Conservation (phyloP, 2,113 vertebrate species). For the Heliornis fulica region DNA sequence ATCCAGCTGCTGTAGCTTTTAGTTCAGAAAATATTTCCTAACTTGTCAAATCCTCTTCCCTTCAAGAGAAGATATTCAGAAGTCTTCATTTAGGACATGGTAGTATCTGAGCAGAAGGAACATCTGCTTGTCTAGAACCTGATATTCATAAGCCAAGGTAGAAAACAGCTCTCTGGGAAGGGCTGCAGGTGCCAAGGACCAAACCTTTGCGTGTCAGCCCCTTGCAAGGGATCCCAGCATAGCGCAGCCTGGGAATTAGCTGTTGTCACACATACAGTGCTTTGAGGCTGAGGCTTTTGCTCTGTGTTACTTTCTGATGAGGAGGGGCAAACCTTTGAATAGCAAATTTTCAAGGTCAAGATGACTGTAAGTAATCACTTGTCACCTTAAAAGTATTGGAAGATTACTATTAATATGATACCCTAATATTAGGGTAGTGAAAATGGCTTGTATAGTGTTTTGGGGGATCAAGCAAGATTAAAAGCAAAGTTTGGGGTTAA, state of each 20-base stretch:
- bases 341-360: neutral
- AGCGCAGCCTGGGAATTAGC: constrained; percentile 43
- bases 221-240: neutral
- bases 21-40: neutral
- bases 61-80: neutral
- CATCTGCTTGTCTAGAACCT: neutral
- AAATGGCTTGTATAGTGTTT: neutral
- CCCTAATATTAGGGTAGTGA: neutral
- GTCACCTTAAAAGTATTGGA: too few relatives aligned
- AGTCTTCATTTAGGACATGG: neutral
- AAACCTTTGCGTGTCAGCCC: neutral
- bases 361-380: neutral
- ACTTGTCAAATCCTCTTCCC: neutral
- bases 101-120: neutral
- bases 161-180: neutral
- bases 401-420: too few relatives aligned
- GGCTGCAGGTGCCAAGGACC: neutral
- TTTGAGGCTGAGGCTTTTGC: constrained; percentile 42
- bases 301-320: constrained; percentile 28
- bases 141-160: neutral
- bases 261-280: neutral
- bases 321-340: neutral
- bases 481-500: neutral
- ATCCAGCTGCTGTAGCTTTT: neutral
- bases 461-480: neutral